Conservation (phyloP, 2,797 vertebrate genomes). For the Darevskia nairensis region DNA sequence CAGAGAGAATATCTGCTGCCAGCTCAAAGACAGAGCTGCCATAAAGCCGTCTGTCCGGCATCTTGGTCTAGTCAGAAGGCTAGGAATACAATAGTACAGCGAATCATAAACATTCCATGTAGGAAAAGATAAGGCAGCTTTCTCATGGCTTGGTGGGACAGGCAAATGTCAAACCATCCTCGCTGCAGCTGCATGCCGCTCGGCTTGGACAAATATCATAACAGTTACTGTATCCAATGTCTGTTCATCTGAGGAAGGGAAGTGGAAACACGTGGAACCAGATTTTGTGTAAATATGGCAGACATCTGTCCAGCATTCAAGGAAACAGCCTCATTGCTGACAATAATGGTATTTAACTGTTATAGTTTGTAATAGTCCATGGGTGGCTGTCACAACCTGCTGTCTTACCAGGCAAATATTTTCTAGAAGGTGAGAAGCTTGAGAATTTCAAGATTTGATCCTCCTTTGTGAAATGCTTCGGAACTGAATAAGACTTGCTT, state of each 20-base stretch:
- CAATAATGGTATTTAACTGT: not conserved
- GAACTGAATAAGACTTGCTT: not conserved
- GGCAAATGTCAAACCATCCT: no score
- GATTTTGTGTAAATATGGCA: not conserved
- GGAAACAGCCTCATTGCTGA: not conserved
- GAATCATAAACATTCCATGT: no score
- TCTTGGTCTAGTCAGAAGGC: no score
- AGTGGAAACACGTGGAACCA: not conserved
- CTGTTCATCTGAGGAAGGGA: not conserved
- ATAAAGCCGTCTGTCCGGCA: no score
- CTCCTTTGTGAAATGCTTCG: not conserved
- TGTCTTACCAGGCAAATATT: not conserved
- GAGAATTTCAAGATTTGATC: not conserved
- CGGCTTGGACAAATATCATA: no score
- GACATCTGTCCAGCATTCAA: not conserved
- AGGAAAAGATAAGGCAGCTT: no score
- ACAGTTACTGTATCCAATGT: no score
- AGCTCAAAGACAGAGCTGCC: no score
- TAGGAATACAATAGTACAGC: no score
- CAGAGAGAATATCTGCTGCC: no score
- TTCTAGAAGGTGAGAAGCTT: not conserved
- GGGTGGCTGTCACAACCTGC: not conserved
- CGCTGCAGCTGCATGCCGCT: no score
- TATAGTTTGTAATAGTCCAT: not conserved
- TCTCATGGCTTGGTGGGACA: no score